Base-by-base conservation (phyloP, 2,888 invertebrate species). In the Cordylochernes scorpioides region DNA sequence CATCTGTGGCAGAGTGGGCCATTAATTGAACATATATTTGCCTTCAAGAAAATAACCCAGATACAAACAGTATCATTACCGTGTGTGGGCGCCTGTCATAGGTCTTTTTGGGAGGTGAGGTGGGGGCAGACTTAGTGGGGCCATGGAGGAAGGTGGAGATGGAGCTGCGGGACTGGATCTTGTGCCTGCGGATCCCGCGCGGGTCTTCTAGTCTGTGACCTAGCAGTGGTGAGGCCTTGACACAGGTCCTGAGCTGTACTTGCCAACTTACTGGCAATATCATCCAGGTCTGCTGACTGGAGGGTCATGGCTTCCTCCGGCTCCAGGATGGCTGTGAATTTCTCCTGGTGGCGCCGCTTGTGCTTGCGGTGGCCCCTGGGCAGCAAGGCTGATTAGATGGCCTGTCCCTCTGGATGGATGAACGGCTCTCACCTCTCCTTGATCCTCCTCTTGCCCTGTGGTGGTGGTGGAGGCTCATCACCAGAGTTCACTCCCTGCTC, bases 61-160 rank as follows among this genome's bases (percentile, higher is more conserved):
- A n/a, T n/a, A n/a, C n/a, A n/a, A n/a, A n/a, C n/a, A n/a, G n/a
- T n/a, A n/a, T n/a, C n/a, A n/a, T 39, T 51, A 74, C 75, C 59
- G 73, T 73, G 57, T 82, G 84, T 2, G 84, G 82, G 47, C 71
- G 75, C 49, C 72, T 80, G 54, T 84, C 82, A 53, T 68, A 70
- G 51, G 64, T 62, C 49, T 71, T 72, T 54, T 71, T 72, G 17
- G 40, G 14, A 27, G 43, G 43, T n/a, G n/a, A n/a, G n/a, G n/a
- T n/a, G n/a, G n/a, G n/a, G n/a, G n/a, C n/a, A n/a, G n/a, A n/a
- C n/a, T n/a, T n/a, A n/a, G n/a, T n/a, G n/a, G n/a, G n/a, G 13
- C 45, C 41, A 30, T 49, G 48, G 9, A 49, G 46, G 18, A 50
- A 42, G 4, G 49, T 46, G 15, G 48, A 43, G 6, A 49, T 38